A percentile compares a stretch with the other conserved stretches of the same genome.
phyloP scores from a whole-genome alignment of 1,140 invertebrate genomes.

The Dendroctonus ponderosae region DNA sequence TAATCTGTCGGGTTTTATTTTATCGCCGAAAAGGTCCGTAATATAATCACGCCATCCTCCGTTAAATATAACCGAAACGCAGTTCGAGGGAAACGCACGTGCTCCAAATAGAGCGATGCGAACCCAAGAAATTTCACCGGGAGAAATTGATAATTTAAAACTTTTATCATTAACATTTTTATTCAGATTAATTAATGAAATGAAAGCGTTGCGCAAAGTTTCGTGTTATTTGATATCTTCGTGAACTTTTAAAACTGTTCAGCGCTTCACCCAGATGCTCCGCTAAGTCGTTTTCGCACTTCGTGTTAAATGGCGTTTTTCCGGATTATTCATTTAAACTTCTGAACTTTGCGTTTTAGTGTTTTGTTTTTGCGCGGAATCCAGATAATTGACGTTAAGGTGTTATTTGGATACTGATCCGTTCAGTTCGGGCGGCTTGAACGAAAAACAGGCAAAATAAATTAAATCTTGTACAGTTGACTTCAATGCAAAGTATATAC shows the following conservation, averaged over 20 bases:
- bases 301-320: background rate
- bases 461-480: too few species aligned
- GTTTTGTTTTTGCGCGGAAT: background rate
- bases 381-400: background rate
- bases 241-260: constrained; percentile 6
- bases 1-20: too few species aligned
- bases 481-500: too few species aligned
- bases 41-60: background rate
- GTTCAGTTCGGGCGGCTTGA: background rate
- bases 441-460: background rate
- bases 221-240: constrained; percentile 19
- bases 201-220: constrained; percentile 13
- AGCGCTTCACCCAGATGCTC: background rate
- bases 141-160: constrained; percentile 12
- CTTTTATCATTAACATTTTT: constrained; percentile 26
- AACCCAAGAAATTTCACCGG: too few species aligned
- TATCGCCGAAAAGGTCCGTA: background rate
- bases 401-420: background rate
- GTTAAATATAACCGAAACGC: too few species aligned
- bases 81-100: too few species aligned
- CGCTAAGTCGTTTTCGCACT: background rate
- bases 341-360: background rate
- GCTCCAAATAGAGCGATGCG: too few species aligned
- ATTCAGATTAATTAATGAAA: constrained; percentile 27
- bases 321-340: background rate